Base-by-base conservation (phyloP, 2,797 vertebrate genomes). In the Acestrorhynchus altus region DNA sequence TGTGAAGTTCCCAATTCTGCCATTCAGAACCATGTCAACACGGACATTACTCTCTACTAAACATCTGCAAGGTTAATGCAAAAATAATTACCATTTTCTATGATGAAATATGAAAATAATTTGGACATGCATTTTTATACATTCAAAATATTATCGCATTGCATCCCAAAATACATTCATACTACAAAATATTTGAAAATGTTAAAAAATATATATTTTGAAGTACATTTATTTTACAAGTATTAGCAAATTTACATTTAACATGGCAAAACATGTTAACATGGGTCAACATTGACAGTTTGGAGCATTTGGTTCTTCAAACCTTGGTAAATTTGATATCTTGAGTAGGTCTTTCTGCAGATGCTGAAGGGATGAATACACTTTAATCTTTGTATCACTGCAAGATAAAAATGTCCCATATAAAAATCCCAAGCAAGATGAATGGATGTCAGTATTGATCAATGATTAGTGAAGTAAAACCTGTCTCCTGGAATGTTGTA, bases 401-500 rank as follows among this genome's bases (percentile, higher is more conserved):
- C 0, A 70, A 78, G 44, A 81, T 39, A 68, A 44, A 82, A 4
- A 56, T 22, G n/a, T 12, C 26, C 72, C 28, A 39, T 66, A 54
- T 73, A 54, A 70, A 83, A 1, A 20, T 52, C 56, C 71, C 60
- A 16, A 74, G 46, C 2, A 22, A 0, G 1, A 52, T 22, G 11
- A 18, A 31, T 22, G 40, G 16, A 47, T 12, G 64, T 6, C 1
- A 44, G 16, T n/a, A 35, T 63, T 31, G 40, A 59, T 52, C n/a
- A 8, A 65, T 47, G 16, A 1, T n/a, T 16, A 15, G 44, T 10
- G 49, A 80, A 11, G 0, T 31, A 16, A 1, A 89, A 96, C 95
- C 89, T 90, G 83, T 94, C 91, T 88, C 95, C 95, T 70, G 92
- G 92, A 83, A 96, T 90, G 81, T 88, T 89, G 84, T 95, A 96